Base-by-base conservation (phyloP, 2,113 vertebrate genomes). In the Cottus gobio region DNA sequence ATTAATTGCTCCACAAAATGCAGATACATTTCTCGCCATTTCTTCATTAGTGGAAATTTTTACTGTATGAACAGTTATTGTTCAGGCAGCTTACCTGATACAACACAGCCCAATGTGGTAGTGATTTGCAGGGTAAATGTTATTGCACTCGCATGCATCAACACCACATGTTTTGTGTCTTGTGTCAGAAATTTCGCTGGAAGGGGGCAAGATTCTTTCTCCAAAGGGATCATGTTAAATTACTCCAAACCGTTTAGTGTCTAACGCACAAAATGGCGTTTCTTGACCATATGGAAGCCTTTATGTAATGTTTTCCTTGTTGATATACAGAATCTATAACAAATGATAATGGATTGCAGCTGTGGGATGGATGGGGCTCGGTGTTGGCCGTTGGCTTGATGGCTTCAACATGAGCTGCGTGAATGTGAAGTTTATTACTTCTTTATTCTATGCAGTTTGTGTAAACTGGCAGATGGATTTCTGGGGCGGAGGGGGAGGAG, bases 331-430 rank as follows among this genome's bases (percentile, higher is more conserved):
- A 97, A 96, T 96, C 91, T 96, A 93, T 96, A 96, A 96, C 95
- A 96, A 96, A 96, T 95, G 93, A 87, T 97, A 97, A 98, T 97
- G 93, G 93, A 91, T 97, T 93, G 90, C 97, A 98, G 96, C 96
- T 97, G 97, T 93, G 94, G 94, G 92, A 80, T 82, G 86, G 91
- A 87, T 90, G 76, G 89, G 83, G 90, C 77, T 26, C 58, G 64
- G 85, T 85, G 90, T 93, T 73, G 65, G 82, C 83, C 85, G 76
- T 90, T 72, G 82, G 75, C 73, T 84, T 85, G 82, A 90, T 90
- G 87, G 88, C 83, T 87, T 92, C 88, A 93, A 69, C 71, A 84
- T 90, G 86, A 90, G 82, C n/a, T 52, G 73, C 70, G 71, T 74
- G 82, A 76, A 84, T 82, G 77, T 61, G 77, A 80, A 44, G 71